These are phyloP conservation scores for Stomorhina lunata DNA, from an alignment of 2,888 invertebrate genomes.

Conservation along the genomic window DNA sequence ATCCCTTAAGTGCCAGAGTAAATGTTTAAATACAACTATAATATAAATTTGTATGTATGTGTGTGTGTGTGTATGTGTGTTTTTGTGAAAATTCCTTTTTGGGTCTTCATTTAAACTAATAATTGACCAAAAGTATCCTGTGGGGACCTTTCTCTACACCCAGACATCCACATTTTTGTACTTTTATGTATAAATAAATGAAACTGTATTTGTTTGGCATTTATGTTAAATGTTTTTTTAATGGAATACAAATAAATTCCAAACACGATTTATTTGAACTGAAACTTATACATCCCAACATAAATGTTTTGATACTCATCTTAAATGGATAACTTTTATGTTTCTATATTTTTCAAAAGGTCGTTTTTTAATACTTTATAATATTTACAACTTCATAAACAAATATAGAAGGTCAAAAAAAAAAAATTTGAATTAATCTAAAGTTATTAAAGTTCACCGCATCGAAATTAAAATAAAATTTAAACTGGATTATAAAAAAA, in stretches of 20 bases:
- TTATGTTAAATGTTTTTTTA: not conserved
- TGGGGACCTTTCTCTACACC: not conserved
- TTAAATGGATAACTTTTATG: too few relatives aligned
- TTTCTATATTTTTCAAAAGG: too few relatives aligned
- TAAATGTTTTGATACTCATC: too few relatives aligned
- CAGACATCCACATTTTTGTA: conserved; percentile 2
- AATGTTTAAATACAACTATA: not conserved
- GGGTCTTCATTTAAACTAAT: conserved; percentile 29
- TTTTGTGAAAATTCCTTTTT: conserved; percentile 22
- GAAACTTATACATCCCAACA: not conserved
- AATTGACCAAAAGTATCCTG: conserved; percentile 53
- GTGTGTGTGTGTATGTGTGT: not conserved
- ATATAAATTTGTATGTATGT: not conserved
- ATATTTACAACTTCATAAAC: too few relatives aligned
- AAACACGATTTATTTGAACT: conserved; percentile 35
- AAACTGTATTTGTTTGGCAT: not conserved
- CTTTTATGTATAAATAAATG: not conserved
- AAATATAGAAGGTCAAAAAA: too few relatives aligned
- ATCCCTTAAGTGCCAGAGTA: conserved; percentile 44
- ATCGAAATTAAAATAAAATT: too few relatives aligned
- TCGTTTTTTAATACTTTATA: too few relatives aligned
- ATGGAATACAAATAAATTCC: conserved; percentile 25
- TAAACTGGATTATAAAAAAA: too few relatives aligned
- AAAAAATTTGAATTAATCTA: too few relatives aligned
- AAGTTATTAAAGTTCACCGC: too few relatives aligned